A percentile compares a stretch with the other conserved stretches of the same genome.
These are phyloP conservation scores for Papilio protenor DNA, from an alignment of 2,888 invertebrate species.

Conservation along the genomic window DNA sequence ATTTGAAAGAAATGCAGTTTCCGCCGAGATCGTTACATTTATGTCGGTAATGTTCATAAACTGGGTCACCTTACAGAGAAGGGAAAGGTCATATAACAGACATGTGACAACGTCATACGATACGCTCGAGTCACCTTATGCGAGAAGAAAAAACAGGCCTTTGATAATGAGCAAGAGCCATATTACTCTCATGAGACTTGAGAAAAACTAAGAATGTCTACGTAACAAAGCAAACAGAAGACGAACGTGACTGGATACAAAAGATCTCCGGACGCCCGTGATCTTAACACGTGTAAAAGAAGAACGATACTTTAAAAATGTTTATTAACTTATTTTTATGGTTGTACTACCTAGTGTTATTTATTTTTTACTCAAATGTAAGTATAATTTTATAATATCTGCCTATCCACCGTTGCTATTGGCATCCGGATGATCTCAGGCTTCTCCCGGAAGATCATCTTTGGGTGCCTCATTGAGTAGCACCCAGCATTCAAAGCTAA, in stretches of 20 bases:
- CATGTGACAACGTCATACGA: conserved; percentile 39
- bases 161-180: conserved; percentile 39
- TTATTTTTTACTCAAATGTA: too few relatives aligned
- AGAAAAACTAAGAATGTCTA: conserved; percentile 38
- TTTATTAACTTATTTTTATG: not conserved
- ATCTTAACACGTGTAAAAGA: conserved; percentile 27
- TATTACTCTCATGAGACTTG: conserved; percentile 41
- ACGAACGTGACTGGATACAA: conserved; percentile 42
- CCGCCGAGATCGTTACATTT: conserved; percentile 32
- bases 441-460: too few relatives aligned
- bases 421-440: too few relatives aligned
- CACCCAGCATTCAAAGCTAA: too few relatives aligned
- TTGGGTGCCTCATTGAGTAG: too few relatives aligned
- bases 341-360: too few relatives aligned
- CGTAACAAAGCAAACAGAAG: conserved; percentile 38
- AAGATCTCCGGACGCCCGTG: conserved; percentile 26
- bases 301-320: not conserved
- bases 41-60: conserved; percentile 33
- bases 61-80: conserved; percentile 39
- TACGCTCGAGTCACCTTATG: conserved; percentile 42
- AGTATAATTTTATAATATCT: too few relatives aligned
- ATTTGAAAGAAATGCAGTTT: conserved; percentile 36
- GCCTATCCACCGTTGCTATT: too few relatives aligned
- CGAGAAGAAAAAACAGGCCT: conserved; percentile 38
- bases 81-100: conserved; percentile 39